Percentiles rank a stretch among this genome's conserved stretches.
Evolutionary conservation across 2,888 invertebrate species (phyloP).

Genomic region (Alloplasta piceator): DNA sequence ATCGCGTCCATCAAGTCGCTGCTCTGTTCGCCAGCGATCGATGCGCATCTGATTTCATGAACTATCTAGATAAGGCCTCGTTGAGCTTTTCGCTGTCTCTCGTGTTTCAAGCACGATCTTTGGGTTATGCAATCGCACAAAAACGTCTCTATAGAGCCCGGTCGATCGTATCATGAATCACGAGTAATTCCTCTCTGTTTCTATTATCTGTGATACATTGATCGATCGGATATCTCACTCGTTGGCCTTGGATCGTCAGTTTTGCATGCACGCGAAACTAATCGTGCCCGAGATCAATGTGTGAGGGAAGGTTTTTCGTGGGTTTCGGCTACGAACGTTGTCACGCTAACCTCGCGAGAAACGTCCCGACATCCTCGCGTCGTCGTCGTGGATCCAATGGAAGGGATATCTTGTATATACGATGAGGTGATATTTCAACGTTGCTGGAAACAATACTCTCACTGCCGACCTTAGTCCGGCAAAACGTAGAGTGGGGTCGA

Average conservation of each 20-base stretch:
- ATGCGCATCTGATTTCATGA: too few species aligned
- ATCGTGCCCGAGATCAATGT: neutral
- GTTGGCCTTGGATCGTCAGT: conserved; percentile 28
- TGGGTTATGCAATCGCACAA: too few species aligned
- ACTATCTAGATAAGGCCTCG: too few species aligned
- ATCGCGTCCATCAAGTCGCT: too few species aligned
- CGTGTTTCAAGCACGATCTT: too few species aligned
- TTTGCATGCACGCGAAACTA: conserved; percentile 10
- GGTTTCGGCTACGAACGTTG: conserved; percentile 45
- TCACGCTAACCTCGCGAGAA: conserved; percentile 64
- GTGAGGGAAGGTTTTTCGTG: conserved; percentile 24
- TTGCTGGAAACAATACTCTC: conserved; percentile 64
- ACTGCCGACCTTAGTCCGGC: conserved; percentile 69
- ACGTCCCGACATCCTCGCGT: conserved; percentile 51
- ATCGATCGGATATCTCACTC: neutral
- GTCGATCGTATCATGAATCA: neutral
- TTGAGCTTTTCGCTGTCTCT: too few species aligned
- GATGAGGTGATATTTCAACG: conserved; percentile 57
- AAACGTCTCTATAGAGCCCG: neutral
- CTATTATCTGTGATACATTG: neutral
- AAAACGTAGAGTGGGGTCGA: conserved; percentile 25
- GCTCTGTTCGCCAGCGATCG: too few species aligned
- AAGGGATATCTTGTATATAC: conserved; percentile 11
- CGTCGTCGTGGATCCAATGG: conserved; percentile 34
- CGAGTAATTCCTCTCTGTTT: neutral